Base-by-base conservation (phyloP, 2,888 invertebrate species). In the Uloborus plumipes region DNA sequence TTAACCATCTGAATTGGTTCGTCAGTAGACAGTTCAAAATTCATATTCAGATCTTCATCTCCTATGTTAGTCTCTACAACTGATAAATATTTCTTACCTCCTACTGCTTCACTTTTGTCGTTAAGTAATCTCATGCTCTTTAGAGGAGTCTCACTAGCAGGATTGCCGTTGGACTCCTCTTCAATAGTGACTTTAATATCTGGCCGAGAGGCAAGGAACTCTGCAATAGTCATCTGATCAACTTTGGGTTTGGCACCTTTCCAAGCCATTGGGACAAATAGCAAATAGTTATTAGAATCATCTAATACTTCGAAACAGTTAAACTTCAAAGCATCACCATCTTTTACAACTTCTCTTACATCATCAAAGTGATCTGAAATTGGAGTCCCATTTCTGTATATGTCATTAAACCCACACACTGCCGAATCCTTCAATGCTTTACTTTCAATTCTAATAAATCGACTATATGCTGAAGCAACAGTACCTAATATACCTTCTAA, bases 271-370 rank as follows among this genome's bases (percentile, higher is more conserved):
- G 77, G 69, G 9, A 73, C 58, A 50, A 77, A 73, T 9, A 65
- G 61, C 51, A 59, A 83, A 58, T 13, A 31, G n/a, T n/a, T 14
- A 14, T 62, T 72, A 16, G 20, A 39, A 72, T 83, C 73, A 58
- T 83, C 83, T 31, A 77, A 22, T 15, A 83, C 67, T 83, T 72
- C 58, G 51, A 83, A 59, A 49, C 66, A 77, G 39, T 77, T 73
- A 39, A 83, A 77, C 26, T 67, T 62, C 22, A 83, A 31, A 31
- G 9, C 16, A 49, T 83, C 77, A 9, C 73, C 77, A 62, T 47
- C 16, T 58, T 72, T 50, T n/a, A 83, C 22, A n/a, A 77, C 58
- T 69, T 83, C 72, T 53, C 67, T 83, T 26, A 83, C 58, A 77
- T 83, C 77, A 64, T 83, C 71, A 67, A 55, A 67, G 16, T 69